Evolutionary conservation across 1,140 invertebrate genomes (phyloP).

Genomic region (Centruroides vittatus): DNA sequence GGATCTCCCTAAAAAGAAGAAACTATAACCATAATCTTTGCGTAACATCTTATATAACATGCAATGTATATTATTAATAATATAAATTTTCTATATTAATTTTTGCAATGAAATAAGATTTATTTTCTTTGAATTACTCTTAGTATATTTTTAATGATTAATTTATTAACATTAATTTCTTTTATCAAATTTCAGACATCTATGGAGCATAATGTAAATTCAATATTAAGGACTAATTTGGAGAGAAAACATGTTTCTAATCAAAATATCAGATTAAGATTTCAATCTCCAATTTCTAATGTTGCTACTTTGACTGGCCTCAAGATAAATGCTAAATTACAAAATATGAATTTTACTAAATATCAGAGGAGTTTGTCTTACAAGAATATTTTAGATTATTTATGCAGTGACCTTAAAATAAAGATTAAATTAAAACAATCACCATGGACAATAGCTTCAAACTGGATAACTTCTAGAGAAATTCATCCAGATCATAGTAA

Average conservation of each 20-base stretch:
- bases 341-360: constrained; percentile 1
- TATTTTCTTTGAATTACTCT: no score
- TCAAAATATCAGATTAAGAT: not conserved
- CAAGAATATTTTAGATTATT: constrained; percentile 1
- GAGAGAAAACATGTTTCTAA: not conserved
- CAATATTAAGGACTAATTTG: constrained; percentile 3
- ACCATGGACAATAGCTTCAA: constrained; percentile 15
- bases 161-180: no score
- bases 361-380: not conserved
- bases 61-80: no score
- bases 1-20: no score
- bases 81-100: no score
- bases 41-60: no score
- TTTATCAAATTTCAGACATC: not conserved
- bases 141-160: no score
- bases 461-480: constrained; percentile 49
- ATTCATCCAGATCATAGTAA: constrained; percentile 40
- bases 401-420: constrained; percentile 2
- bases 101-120: no score
- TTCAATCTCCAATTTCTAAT: constrained; percentile 5
- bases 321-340: constrained; percentile 11
- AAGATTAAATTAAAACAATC: constrained; percentile 12
- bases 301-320: constrained; percentile 10
- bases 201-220: not conserved
- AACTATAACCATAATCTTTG: no score